A percentile compares a stretch with the other conserved stretches of the same genome.
phyloP scores from a whole-genome alignment of 2,797 vertebrate genomes.

The Sebastes diaconus region DNA sequence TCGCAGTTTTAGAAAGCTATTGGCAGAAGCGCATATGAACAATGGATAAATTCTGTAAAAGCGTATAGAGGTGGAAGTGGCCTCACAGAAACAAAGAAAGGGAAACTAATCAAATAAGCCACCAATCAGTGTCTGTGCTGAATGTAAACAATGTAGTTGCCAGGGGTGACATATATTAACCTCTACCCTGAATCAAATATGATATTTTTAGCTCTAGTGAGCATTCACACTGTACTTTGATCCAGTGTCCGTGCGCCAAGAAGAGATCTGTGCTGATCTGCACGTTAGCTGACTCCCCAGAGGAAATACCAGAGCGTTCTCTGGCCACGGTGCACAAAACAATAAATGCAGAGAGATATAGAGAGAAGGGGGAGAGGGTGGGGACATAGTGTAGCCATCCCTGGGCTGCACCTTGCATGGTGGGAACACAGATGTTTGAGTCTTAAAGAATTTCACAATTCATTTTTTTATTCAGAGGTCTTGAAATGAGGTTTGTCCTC shows the following conservation, averaged over 20 bases:
- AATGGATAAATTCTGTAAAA: background rate
- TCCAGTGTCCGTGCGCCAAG: slow-evolving; percentile 18
- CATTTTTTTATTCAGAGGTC: background rate
- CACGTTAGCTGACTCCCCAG: slow-evolving; percentile 69
- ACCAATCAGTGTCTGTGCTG: slow-evolving; percentile 34
- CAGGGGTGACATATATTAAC: slow-evolving; percentile 65
- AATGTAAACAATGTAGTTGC: slow-evolving; percentile 64
- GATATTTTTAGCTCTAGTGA: slow-evolving; percentile 69
- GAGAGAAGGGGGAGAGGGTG: background rate
- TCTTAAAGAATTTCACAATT: background rate
- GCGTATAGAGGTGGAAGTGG: slow-evolving; percentile 12
- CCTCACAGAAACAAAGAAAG: background rate
- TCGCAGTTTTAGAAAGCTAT: background rate
- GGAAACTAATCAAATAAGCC: slow-evolving; percentile 36
- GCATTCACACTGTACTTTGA: slow-evolving; percentile 50
- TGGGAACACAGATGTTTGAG: background rate
- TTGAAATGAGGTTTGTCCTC: background rate
- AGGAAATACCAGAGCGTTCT: slow-evolving; percentile 79
- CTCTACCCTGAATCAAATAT: slow-evolving; percentile 56
- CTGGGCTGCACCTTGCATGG: background rate
- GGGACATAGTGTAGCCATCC: background rate
- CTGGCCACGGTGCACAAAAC: slow-evolving; percentile 60
- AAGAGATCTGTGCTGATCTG: slow-evolving; percentile 68
- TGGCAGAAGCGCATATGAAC: background rate
- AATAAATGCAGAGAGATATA: slow-evolving; percentile 5